Evolutionary conservation across 2,888 invertebrate species (phyloP), one percentile per base, ranked within the genome.

Genomic region (Acronicta aceris): DNA sequence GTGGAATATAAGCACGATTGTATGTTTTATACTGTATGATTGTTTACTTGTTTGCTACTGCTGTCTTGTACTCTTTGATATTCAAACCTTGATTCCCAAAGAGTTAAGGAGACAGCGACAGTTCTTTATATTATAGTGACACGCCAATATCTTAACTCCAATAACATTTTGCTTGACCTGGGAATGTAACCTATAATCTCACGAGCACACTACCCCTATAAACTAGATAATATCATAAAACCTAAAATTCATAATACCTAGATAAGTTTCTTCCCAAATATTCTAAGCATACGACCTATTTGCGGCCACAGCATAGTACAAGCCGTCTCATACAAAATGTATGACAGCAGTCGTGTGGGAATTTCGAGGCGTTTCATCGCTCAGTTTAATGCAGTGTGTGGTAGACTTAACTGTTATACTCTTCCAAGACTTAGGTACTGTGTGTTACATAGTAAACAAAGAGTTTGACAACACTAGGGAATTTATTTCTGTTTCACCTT

Each of bases 251-350:
- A 21, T 13, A 52, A 66, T 61, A 54, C n/a, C 10, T 15, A 27
- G 4, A 27, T 33, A 49, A 49, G 30, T 52, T 13, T 25, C 7
- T 43, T 51, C 30, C 25, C 21, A 21, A 21, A 21, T 21, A 21
- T 21, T 21, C 21, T 25, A 52, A 69, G 47, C 30, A 64, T 64
- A 47, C 17, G 16, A 47, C 50, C 50, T 43, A 43, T 56, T 30
- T 47, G 57, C 59, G 64, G 30, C 53, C 50, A 56, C 53, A 15
- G 68, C 41, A 65, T 56, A 50, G 55, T 51, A 59, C 27, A 59
- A 56, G 57, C 25, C 45, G 43, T 54, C 71, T 77, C 75, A 77
- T 76, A 74, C 68, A 76, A 77, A 78, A 78, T 74, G 78, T 68
- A 76, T 77, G 78, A 71, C 71, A 65, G 59, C 48, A 51, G 50